Evolutionary conservation across 2,113 vertebrate species (phyloP).

Genomic region (Loxodonta africana): DNA sequence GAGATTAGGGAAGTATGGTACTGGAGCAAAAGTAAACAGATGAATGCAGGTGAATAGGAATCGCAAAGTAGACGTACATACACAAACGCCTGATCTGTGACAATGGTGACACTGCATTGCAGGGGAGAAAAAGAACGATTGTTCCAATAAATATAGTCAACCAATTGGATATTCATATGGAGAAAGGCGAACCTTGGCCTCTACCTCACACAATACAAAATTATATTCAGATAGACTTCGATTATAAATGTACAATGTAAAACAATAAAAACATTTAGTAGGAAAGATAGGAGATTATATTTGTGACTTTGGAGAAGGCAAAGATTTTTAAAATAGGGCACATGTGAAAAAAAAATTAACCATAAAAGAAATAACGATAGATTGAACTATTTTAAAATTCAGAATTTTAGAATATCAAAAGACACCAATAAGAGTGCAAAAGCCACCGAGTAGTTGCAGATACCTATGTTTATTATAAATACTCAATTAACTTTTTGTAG

Average conservation of each 20-base stretch:
- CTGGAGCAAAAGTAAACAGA: neutral
- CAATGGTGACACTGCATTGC: neutral
- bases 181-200: neutral
- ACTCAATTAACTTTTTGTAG: neutral
- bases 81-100: neutral
- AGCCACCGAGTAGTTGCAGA: neutral
- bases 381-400: slow-evolving; percentile 2
- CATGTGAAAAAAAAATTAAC: neutral
- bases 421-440: neutral
- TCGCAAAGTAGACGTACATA: neutral
- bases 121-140: neutral
- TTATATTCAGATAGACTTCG: neutral
- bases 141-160: neutral
- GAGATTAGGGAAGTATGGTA: neutral
- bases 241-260: neutral
- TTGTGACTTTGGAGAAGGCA: neutral
- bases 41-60: neutral
- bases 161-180: neutral
- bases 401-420: neutral
- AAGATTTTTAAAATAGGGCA: neutral
- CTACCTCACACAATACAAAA: neutral
- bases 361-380: neutral
- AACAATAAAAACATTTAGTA: neutral
- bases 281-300: neutral
- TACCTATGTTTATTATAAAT: neutral